Evolutionary conservation across 2,113 vertebrate species (phyloP), one percentile per base, ranked within the genome.

Genomic region (Dasyurus viverrinus): DNA sequence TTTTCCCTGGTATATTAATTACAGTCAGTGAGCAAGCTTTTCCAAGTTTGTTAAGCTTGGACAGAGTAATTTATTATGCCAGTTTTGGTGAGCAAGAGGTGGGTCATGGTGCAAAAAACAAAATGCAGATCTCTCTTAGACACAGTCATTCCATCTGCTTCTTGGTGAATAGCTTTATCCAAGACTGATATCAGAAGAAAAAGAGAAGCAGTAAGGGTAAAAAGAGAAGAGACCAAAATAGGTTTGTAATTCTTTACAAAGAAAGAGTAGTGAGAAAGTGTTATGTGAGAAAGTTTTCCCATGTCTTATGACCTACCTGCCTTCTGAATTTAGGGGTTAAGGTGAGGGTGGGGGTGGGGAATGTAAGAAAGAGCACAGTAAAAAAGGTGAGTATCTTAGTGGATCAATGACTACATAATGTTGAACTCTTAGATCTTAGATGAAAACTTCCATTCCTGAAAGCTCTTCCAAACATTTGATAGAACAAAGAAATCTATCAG

Each of bases 1-100:
- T 93, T 96, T 90, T 93, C 96, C 97, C 97, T 10, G 3, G 96
- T 96, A 97, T 90, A 95, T 98, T 95, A 95, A 98, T 97, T 98
- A 96, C 95, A 76, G 95, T 24, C 36, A 91, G 97, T 94, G 94
- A 91, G 94, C 53, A 96, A 92, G 84, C 96, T 91, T 92, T 95
- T 92, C 92, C 11, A 5, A 89, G 96, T 68, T 0, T n/a, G 96
- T 91, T 97, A 93, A 16, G 24, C 84, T 93, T 30, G 57, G 97
- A 92, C 94, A 54, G 92, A 93, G 96, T 89, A 30, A 96, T 96
- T 96, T 94, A 96, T 97, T 96, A 95, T 22, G n/a, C 25, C 0
- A 36, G 94, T 95, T 92, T 68, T 5, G 0, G 89, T 93, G 93
- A 91, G 93, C 23, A 0, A 91, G 90, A 94, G 91, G 50, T 3